phyloP scores from a whole-genome alignment of 2,888 invertebrate genomes.

The Actias luna region DNA sequence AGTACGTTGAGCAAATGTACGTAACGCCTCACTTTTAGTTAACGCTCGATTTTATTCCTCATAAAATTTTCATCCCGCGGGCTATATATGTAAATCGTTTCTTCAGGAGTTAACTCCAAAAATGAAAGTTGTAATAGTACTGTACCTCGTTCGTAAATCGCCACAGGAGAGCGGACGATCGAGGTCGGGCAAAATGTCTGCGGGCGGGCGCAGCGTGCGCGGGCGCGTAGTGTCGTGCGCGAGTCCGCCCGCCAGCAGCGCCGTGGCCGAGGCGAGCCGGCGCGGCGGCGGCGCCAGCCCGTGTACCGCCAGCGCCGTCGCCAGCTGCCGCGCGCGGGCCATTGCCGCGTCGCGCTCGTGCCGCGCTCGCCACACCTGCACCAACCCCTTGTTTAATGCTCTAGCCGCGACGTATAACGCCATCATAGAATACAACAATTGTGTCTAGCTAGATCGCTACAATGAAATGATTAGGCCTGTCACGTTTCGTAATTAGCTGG shows the following conservation, averaged over 20 bases:
- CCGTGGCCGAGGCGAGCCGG: constrained; percentile 83
- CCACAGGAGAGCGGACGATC: constrained; percentile 76
- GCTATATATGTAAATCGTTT: too few relatives aligned
- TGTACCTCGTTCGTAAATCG: constrained; percentile 67
- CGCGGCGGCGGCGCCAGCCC: constrained; percentile 90
- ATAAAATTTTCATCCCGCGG: too few relatives aligned
- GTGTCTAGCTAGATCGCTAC: too few relatives aligned
- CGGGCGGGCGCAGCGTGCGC: constrained; percentile 65
- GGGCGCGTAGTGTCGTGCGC: constrained; percentile 80
- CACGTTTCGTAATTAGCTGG: too few relatives aligned
- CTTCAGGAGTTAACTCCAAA: too few relatives aligned
- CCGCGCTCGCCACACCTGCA: constrained; percentile 93
- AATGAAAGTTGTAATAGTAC: too few relatives aligned
- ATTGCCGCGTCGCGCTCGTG: constrained; percentile 94
- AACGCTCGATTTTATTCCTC: too few relatives aligned
- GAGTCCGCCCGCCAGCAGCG: constrained; percentile 76
- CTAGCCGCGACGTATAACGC: too few relatives aligned
- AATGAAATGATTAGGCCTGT: too few relatives aligned
- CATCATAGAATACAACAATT: too few relatives aligned
- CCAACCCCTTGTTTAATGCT: background rate
- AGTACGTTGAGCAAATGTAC: too few relatives aligned
- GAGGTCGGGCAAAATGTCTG: constrained; percentile 73
- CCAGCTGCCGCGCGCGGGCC: constrained; percentile 91
- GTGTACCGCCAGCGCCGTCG: constrained; percentile 91
- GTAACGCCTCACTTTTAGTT: too few relatives aligned